These are phyloP conservation scores for Unio pictorum DNA, from an alignment of 2,888 invertebrate species.

Conservation along the genomic window DNA sequence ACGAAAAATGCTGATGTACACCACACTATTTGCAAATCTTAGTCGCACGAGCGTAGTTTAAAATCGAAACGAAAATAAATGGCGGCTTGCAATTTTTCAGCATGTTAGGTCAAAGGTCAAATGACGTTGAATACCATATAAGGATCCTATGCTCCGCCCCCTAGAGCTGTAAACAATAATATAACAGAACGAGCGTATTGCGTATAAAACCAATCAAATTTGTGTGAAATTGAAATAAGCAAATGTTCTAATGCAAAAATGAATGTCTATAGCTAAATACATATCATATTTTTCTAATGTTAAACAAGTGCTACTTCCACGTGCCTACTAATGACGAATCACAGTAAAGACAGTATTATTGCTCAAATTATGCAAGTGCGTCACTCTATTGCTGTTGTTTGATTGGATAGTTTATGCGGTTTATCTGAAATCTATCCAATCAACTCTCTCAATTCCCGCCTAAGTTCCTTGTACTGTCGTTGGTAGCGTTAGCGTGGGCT, in stretches of 20 bases:
- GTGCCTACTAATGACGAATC: too few relatives aligned
- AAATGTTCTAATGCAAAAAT: too few relatives aligned
- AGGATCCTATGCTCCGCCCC: slow-evolving; percentile 38
- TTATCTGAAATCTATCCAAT: slow-evolving; percentile 60
- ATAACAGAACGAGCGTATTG: too few relatives aligned
- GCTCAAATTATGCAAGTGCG: slow-evolving; percentile 37
- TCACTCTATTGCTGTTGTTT: slow-evolving; percentile 22
- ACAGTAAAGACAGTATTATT: too few relatives aligned
- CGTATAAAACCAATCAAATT: too few relatives aligned
- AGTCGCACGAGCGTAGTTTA: too few relatives aligned
- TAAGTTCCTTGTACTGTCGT: slow-evolving; percentile 27
- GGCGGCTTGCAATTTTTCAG: slow-evolving; percentile 37
- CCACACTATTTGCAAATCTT: too few relatives aligned
- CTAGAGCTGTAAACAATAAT: slow-evolving; percentile 12
- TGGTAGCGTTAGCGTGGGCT: slow-evolving; percentile 43
- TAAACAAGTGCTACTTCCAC: too few relatives aligned
- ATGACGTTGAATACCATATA: slow-evolving; percentile 28
- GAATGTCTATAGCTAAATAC: too few relatives aligned
- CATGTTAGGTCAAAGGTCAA: slow-evolving; percentile 44
- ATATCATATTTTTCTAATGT: too few relatives aligned
- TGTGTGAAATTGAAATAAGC: too few relatives aligned
- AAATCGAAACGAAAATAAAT: slow-evolving; percentile 24
- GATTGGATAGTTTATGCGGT: slow-evolving; percentile 60
- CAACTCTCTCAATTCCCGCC: slow-evolving; percentile 19
- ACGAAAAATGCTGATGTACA: too few relatives aligned